Conservation (phyloP, 2,888 invertebrate genomes). For the Stenoptilia bipunctidactyla region DNA sequence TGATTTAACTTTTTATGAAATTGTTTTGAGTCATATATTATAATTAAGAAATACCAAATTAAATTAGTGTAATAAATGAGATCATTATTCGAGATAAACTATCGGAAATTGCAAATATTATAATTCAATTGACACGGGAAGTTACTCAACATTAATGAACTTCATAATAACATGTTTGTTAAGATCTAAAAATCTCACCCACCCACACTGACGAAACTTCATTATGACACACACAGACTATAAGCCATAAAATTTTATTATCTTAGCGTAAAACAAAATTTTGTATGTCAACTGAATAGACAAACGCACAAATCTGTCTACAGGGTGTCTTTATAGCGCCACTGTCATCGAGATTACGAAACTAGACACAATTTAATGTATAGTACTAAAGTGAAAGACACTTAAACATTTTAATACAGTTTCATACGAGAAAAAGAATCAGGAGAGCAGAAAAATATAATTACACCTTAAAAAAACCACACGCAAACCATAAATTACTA, state of each 20-base stretch:
- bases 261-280: slow-evolving; percentile 29
- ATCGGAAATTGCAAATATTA: background rate
- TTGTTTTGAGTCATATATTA: no score
- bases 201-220: background rate
- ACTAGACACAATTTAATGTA: no score
- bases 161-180: no score
- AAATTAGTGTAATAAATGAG: slow-evolving; percentile 32
- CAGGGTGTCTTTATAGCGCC: slow-evolving; percentile 24
- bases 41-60: no score
- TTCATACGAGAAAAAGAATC: no score
- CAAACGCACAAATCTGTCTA: slow-evolving; percentile 44
- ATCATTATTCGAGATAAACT: slow-evolving; percentile 11
- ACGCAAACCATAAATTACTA: background rate
- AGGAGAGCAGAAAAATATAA: slow-evolving; percentile 26
- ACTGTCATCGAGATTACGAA: slow-evolving; percentile 21
- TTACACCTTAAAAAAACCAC: slow-evolving; percentile 5
- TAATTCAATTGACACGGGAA: no score
- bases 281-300: slow-evolving; percentile 46
- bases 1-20: no score
- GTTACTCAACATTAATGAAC: no score
- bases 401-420: no score
- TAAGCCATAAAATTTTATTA: slow-evolving; percentile 25
- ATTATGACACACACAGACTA: slow-evolving; percentile 6
- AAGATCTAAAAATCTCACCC: background rate
- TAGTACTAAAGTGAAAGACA: no score